A percentile compares a stretch with the other conserved stretches of the same genome.
These are phyloP conservation scores for Felis catus DNA, from an alignment of 2,113 vertebrate genomes.

Conservation along the genomic window F.catus_Fca126_mat1.0 CM031416.1:36926001-36926500, in stretches of 20 bases:
- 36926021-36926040: constrained; percentile 52
- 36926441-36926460: constrained; percentile 33
- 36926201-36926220: constrained; percentile 64
- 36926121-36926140: neutral
- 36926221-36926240: constrained; percentile 63
- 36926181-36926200: constrained; percentile 45
- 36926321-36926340: constrained; percentile 57
- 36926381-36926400: constrained; percentile 70
- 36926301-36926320: neutral
- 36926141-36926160: neutral
- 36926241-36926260: constrained; percentile 67
- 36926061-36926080: neutral
- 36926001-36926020: constrained; percentile 8
- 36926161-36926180: neutral
- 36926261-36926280: constrained; percentile 66
- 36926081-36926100: neutral
- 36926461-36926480: constrained; percentile 41
- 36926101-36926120: neutral
- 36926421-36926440: neutral
- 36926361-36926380: constrained; percentile 86
- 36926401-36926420: constrained; percentile 1
- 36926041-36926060: constrained; percentile 47
- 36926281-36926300: constrained; percentile 67
- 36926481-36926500: constrained; percentile 4
- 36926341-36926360: constrained; percentile 64